A percentile compares a stretch with the other conserved stretches of the same genome.
phyloP scores from a whole-genome alignment of 2,888 invertebrate genomes.

The Penaeus monodon region DNA sequence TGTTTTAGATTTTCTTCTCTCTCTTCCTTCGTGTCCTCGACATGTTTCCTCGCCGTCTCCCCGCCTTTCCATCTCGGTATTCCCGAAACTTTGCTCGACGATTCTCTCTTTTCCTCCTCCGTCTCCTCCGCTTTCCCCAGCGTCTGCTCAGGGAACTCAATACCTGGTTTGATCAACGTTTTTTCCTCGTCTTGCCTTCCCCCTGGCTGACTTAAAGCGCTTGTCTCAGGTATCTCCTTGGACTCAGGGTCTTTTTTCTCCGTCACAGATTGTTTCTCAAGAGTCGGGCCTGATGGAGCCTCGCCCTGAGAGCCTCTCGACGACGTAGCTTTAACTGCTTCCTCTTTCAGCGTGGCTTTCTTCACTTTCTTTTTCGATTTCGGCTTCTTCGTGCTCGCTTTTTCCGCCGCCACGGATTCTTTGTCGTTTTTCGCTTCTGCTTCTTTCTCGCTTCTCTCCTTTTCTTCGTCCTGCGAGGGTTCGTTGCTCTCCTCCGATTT shows the following conservation, averaged over 20 bases:
- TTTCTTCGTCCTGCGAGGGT: constrained; percentile 69
- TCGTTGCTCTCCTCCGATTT: constrained; percentile 68
- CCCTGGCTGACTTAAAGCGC: constrained; percentile 57
- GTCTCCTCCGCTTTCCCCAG: constrained; percentile 65
- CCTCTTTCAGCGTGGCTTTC: constrained; percentile 17
- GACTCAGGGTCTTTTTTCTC: constrained; percentile 39
- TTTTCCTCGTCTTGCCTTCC: constrained; percentile 57
- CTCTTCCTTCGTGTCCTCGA: constrained; percentile 37
- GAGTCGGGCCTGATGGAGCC: constrained; percentile 16
- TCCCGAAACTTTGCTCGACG: constrained; percentile 21
- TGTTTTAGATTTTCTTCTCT: background rate
- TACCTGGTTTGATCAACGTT: constrained; percentile 28
- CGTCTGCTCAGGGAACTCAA: background rate
- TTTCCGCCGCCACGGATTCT: constrained; percentile 67
- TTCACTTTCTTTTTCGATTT: constrained; percentile 54
- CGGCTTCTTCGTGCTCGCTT: constrained; percentile 62
- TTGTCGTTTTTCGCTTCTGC: constrained; percentile 69
- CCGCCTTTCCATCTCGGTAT: constrained; percentile 29
- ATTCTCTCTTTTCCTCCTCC: constrained; percentile 8
- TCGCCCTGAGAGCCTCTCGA: constrained; percentile 14
- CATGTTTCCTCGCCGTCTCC: constrained; percentile 54
- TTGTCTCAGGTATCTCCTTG: constrained; percentile 32
- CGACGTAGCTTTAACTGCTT: constrained; percentile 44
- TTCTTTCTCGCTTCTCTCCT: constrained; percentile 66
- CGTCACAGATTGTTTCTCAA: constrained; percentile 11